A percentile compares a stretch with the other conserved stretches of the same genome.
Evolutionary conservation across 1,140 invertebrate genomes (phyloP).

Genomic region (Ceratosolen fusciceps): DNA sequence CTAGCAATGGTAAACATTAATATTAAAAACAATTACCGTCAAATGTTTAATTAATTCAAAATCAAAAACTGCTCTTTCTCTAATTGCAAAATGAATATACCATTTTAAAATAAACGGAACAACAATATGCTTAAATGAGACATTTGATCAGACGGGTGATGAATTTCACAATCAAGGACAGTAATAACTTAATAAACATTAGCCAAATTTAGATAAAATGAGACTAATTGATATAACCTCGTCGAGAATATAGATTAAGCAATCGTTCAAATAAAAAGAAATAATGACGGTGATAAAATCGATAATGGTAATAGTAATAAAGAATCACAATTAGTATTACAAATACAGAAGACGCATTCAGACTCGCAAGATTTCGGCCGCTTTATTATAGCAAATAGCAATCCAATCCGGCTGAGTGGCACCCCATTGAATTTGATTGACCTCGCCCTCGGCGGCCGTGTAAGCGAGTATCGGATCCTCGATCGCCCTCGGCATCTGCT

Average conservation of each 20-base stretch:
- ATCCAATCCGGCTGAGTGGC: constrained; percentile 99
- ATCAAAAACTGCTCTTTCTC: not conserved
- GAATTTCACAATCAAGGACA: not conserved
- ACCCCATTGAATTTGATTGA: constrained; percentile 99
- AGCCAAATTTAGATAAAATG: not conserved
- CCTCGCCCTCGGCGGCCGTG: constrained; percentile 97
- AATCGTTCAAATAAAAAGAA: not conserved
- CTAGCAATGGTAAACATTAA: not conserved
- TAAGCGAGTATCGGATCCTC: constrained; percentile 99
- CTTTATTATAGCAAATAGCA: constrained; percentile 98
- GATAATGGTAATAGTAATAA: not conserved
- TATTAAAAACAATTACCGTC: not conserved
- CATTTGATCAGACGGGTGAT: not conserved
- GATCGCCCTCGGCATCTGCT: constrained; percentile 99
- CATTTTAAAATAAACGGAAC: not conserved
- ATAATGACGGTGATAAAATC: not conserved
- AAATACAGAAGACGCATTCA: constrained; percentile 70
- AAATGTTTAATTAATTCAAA: not conserved
- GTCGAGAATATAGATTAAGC: constrained; percentile 1
- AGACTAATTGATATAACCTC: not conserved
- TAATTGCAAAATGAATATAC: not conserved
- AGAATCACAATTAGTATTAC: not conserved
- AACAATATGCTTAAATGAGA: too few species aligned
- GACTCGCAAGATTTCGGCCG: constrained; percentile 96
- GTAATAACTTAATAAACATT: not conserved